Evolutionary conservation across 2,888 invertebrate genomes (phyloP).

Genomic region (Molanna angustata): DNA sequence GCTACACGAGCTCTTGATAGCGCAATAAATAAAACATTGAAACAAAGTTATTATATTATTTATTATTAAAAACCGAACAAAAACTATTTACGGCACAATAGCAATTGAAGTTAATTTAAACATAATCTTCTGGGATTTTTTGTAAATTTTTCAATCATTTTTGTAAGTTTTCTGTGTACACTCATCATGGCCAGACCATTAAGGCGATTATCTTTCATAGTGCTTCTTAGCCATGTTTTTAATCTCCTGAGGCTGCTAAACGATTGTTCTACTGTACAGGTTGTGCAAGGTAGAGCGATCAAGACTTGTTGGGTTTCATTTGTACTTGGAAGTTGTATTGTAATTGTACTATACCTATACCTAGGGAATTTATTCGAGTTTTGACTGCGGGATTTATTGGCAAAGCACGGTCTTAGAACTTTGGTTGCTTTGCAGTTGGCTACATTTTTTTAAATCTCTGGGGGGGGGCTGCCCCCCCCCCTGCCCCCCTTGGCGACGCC

Average conservation of each 20-base stretch:
- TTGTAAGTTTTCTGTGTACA: constrained; percentile 11
- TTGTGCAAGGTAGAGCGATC: constrained; percentile 28
- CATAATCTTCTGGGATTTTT: too few species aligned
- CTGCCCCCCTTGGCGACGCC: too few species aligned
- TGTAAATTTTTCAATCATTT: too few species aligned
- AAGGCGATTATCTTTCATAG: constrained; percentile 28
- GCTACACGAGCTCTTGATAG: too few species aligned
- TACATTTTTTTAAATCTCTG: neutral
- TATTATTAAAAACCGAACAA: too few species aligned
- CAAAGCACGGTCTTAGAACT: neutral
- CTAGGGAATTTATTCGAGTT: neutral
- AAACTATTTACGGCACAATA: too few species aligned
- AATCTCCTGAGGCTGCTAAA: too few species aligned
- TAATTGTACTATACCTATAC: neutral
- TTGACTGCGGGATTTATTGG: neutral
- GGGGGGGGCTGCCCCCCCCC: too few species aligned
- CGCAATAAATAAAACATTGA: too few species aligned
- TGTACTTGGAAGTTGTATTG: neutral
- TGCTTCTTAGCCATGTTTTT: constrained; percentile 30
- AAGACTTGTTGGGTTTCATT: constrained; percentile 24
- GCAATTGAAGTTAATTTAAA: too few species aligned
- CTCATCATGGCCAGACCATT: constrained; percentile 17
- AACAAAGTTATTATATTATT: too few species aligned
- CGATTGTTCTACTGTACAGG: constrained; percentile 29
- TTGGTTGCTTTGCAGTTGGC: too few species aligned